Evolutionary conservation across 2,888 invertebrate species (phyloP).

Genomic region (Pelosia muscerda): DNA sequence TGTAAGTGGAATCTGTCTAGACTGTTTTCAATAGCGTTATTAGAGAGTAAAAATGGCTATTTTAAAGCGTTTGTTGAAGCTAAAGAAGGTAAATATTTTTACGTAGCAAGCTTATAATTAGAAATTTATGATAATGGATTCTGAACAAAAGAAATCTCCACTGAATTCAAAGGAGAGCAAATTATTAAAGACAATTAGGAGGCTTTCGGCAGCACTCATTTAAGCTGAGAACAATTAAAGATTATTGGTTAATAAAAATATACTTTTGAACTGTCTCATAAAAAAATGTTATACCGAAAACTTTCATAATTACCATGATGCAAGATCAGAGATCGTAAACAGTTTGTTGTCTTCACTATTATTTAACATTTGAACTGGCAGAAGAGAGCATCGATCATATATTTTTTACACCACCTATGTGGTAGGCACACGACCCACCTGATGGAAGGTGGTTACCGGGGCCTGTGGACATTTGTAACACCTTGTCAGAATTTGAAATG

Average conservation of each 20-base stretch:
- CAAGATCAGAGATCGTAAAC: not conserved
- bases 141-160: slow-evolving; percentile 8
- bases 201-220: not conserved
- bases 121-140: slow-evolving; percentile 16
- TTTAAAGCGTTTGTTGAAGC: slow-evolving; percentile 47
- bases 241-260: not conserved
- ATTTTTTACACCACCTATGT: too few relatives aligned
- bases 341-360: not conserved
- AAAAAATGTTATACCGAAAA: not conserved
- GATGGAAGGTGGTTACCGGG: too few relatives aligned
- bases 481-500: too few relatives aligned
- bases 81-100: slow-evolving; percentile 46
- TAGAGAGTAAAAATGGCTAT: slow-evolving; percentile 48
- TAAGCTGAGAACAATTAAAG: not conserved
- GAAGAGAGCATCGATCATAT: too few relatives aligned
- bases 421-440: too few relatives aligned
- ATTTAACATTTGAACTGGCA: too few relatives aligned
- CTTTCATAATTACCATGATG: not conserved
- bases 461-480: too few relatives aligned
- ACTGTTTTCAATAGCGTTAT: slow-evolving; percentile 50
- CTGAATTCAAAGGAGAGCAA: not conserved
- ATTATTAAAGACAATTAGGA: slow-evolving; percentile 8
- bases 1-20: slow-evolving; percentile 35
- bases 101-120: slow-evolving; percentile 27
- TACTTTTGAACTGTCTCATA: not conserved